A percentile compares a stretch with the other conserved stretches of the same genome.
phyloP scores from a whole-genome alignment of 2,113 vertebrate genomes.

The Cochlearius cochlearius region DNA sequence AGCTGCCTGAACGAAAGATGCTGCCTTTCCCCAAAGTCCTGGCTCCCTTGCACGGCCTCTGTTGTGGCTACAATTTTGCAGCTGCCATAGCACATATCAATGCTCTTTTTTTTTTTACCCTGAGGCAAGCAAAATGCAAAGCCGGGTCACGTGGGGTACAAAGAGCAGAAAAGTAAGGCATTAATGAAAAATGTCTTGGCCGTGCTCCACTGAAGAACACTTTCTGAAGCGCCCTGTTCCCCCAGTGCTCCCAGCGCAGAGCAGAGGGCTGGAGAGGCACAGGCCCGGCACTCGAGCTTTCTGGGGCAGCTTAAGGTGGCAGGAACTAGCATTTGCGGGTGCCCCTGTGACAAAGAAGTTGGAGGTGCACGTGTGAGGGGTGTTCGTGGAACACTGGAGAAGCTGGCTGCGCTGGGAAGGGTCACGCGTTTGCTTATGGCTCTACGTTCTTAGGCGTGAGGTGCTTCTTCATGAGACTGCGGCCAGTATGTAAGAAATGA shows the following conservation, averaged over 20 bases:
- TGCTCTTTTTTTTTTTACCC: background rate
- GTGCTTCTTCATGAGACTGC: background rate
- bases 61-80: background rate
- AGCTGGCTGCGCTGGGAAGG: background rate
- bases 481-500: background rate
- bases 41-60: background rate
- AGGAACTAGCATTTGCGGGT: background rate
- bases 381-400: background rate
- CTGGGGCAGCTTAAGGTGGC: background rate
- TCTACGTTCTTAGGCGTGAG: background rate
- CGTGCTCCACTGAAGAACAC: background rate
- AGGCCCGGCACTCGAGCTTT: background rate
- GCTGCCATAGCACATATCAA: background rate
- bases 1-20: background rate
- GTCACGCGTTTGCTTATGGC: background rate
- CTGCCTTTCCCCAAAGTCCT: background rate
- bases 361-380: background rate
- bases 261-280: background rate
- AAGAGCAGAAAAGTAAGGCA: background rate
- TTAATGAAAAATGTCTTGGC: conserved; percentile 6
- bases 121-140: conserved; percentile 20
- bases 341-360: background rate
- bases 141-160: background rate
- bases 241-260: rapidly evolving
- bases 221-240: background rate